Evolutionary conservation across 2,113 vertebrate genomes (phyloP), one percentile per base, ranked within the genome.

Genomic region (Notothenia coriiceps): DNA sequence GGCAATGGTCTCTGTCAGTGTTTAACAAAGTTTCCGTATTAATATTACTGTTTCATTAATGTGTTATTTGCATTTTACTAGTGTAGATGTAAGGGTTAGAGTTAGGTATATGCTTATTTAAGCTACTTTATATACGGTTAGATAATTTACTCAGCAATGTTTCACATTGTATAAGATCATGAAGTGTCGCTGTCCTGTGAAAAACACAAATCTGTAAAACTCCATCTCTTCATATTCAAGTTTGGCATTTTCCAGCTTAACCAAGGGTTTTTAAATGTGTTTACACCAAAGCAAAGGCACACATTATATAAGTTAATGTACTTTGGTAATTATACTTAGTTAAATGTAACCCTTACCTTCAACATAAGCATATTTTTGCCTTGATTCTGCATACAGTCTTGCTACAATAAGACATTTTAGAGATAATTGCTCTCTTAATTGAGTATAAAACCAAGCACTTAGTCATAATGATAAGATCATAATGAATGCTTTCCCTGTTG

Each of bases 401-500:
- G 18, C 40, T 20, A 15, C 20, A 46, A 11, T 25, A 44, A 73
- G 14, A 33, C 66, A 46, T 47, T 85, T 55, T 60, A 55, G 51
- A 40, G 51, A 62, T 52, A 74, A 68, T 6, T 10, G 7, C 9
- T 71, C 13, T 11, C 2, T 0, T 71, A 85, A 72, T 43, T 29
- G 4, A 8, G 18, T 29, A 29, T 29, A 40, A 40, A 40, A 40
- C 35, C 35, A 40, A 6, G 35, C 54, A 50, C 66, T 18, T 29
- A 11, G 33, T 59, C 25, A 54, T 55, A 8, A 60, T 61, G 35
- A 72, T 70, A 44, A 63, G 11, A 54, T 43, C 51, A 47, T 13
- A 47, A 70, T 74, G 40, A 62, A 57, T 60, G 73, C 29, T 25
- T 0, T 50, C 43, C 54, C 70, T 55, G 70, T 80, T 80, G 61